Base-by-base conservation (phyloP, 2,113 vertebrate genomes). In the Thomomys bottae region DNA sequence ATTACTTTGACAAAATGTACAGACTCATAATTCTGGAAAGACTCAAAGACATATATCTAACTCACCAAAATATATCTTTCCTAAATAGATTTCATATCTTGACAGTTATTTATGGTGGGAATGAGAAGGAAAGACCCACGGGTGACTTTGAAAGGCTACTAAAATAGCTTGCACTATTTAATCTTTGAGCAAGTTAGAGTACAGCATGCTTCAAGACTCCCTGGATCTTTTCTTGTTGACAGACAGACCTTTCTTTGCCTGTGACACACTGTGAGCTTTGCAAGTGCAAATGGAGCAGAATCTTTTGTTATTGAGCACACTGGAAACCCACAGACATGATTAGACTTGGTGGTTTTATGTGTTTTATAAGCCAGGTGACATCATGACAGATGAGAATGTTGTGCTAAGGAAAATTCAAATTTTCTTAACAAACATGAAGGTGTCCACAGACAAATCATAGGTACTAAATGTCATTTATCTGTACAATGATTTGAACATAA, bases 311-410 rank as follows among this genome's bases (percentile, higher is more conserved):
- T 94, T 87, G 94, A 94, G 91, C 38, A 57, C 85, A 95, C 88
- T 97, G 95, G 85, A 92, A 95, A 88, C 61, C 36, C 57, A 94
- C 40, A 86, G 79, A 83, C 75, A 88, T 92, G 91, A 90, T 96
- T 96, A 95, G 83, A 92, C 70, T 95, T 93, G 87, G 89, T 96
- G 96, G 96, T 97, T 96, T 95, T 94, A 30, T 90, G 88, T 96
- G 88, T 97, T 96, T 97, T 96, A 96, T 96, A 93, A 94, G 90
- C 70, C 95, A 97, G 91, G 91, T 94, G 96, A 97, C 83, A 96
- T 96, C 92, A 95, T 96, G 95, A 97, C 93, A 95, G 77, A 96
- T 95, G 85, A 92, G 88, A 96, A 96, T 84, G 81, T 95, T 97
- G 96, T 94, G 89, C 95, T 94, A 97, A 96, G 90, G 77, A 95